Evolutionary conservation across 1,140 invertebrate genomes (phyloP), one percentile per base, ranked within the genome.

Genomic region (Leptopilina boulardi): DNA sequence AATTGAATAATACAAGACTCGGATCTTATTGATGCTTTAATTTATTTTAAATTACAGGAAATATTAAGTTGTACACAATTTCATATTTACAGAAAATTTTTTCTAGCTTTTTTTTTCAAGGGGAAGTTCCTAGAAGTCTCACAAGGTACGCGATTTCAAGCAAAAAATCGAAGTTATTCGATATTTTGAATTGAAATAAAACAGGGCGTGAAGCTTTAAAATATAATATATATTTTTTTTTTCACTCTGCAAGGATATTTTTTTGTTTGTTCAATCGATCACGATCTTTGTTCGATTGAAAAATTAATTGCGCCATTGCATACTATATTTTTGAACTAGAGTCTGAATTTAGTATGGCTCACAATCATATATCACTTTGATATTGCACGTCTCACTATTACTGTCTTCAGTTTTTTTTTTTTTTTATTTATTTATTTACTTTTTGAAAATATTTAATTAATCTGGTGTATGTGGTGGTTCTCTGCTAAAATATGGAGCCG

Each of bases 401-500:
- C 47, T 80, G 42, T 41, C 34, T 80, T 80, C 70, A 9, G 59
- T 71, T 51, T 66, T 21, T 71, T 26, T 71, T 71, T 74, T 76
- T 71, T 66, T 54, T 66, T 23, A 66, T 26, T 71, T 71, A 71
- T 76, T 42, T 66, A 75, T 81, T 82, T 77, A 77, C 80, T 81
- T 81, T 72, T 71, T 41, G 75, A 15, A 70, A 74, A 10, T 13
- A 71, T 51, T 41, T 71, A 75, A 59, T 80, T 84, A 84, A 80
- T 93, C 92, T 71, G 94, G 94, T 78, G 93, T 94, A 87, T 94
- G 94, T 59, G 95, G 96, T 84, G 96, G 94, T 88, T 96, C 95
- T 76, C 95, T 96, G 91, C 97, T 98, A 92, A 99, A 99, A 92
- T 98, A 99, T 54, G 98, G 98, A 82, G 97, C 96, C 56, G 96